These are phyloP conservation scores for Argyrosomus regius DNA, from an alignment of 2,797 vertebrate species.

Conservation along the genomic window DNA sequence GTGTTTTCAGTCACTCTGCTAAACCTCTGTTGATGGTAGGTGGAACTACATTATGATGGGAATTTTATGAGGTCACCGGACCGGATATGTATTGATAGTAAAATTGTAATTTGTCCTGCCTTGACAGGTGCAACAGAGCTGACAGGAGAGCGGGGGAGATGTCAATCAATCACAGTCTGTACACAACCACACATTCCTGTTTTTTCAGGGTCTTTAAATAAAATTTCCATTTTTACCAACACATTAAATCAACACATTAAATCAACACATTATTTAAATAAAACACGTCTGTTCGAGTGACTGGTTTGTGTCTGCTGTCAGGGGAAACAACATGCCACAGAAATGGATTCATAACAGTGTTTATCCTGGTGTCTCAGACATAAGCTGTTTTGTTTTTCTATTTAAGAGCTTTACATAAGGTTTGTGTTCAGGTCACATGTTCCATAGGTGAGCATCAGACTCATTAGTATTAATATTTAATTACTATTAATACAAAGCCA, in stretches of 20 bases:
- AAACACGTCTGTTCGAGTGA: not conserved
- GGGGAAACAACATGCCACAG: not conserved
- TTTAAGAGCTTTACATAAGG: not conserved
- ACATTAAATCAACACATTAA: not conserved
- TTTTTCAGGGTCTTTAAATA: not conserved
- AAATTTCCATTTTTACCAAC: not conserved
- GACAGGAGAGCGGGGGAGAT: not conserved
- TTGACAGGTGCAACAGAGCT: conserved; percentile 1
- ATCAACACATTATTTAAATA: not conserved
- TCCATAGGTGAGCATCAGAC: not conserved
- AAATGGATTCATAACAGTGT: not conserved
- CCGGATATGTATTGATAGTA: not conserved
- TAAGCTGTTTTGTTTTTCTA: not conserved
- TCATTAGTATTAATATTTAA: not conserved
- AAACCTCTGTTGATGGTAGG: not conserved
- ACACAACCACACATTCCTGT: not conserved
- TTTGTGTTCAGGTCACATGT: not conserved
- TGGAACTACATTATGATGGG: not conserved
- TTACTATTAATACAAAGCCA: not conserved
- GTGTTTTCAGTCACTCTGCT: not conserved
- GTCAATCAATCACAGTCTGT: conserved; percentile 6
- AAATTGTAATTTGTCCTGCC: not conserved
- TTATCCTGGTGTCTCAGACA: not conserved
- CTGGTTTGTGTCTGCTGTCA: not conserved
- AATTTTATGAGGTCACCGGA: not conserved